Conservation (phyloP, 2,113 vertebrate genomes). For the Noturus placidus region DNA sequence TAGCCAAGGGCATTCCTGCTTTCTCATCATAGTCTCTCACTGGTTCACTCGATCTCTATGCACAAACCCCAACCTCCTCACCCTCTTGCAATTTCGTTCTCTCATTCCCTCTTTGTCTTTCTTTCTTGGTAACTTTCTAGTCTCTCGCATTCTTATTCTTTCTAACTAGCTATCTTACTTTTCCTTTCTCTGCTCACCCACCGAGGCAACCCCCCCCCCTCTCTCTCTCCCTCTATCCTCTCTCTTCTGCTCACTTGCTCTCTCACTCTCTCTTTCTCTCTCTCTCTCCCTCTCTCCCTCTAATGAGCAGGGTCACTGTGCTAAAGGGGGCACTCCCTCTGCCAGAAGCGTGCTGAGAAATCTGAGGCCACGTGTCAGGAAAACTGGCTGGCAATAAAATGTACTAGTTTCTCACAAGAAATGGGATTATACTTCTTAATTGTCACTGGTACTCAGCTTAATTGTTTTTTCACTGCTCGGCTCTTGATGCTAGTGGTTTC, state of each 20-base stretch:
- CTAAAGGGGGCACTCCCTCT: slow-evolving; percentile 11
- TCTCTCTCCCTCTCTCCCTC: not conserved
- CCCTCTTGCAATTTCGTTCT: not conserved
- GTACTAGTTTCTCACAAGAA: slow-evolving; percentile 36
- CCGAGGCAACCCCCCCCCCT: not conserved
- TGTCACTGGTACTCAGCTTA: slow-evolving; percentile 33
- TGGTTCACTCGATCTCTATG: not conserved
- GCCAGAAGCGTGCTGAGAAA: slow-evolving; percentile 3
- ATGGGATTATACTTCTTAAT: slow-evolving; percentile 32
- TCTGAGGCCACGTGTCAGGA: slow-evolving; percentile 7
- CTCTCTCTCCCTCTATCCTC: not conserved
- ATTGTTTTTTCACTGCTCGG: slow-evolving; percentile 33
- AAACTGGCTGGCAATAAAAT: slow-evolving; percentile 13
- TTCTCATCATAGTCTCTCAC: not conserved
- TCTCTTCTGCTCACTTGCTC: too few species aligned
- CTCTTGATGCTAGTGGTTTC: slow-evolving; percentile 29
- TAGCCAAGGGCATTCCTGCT: slow-evolving; percentile 1
- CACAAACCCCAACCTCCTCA: not conserved
- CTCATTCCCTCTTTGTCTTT: not conserved
- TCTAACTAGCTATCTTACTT: not conserved
- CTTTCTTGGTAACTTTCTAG: not conserved
- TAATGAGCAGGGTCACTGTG: slow-evolving; percentile 18
- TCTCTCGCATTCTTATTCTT: not conserved
- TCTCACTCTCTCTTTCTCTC: not conserved
- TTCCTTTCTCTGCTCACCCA: not conserved